Base-by-base conservation (phyloP, 2,113 vertebrate species). In the Myrmophylax atrothorax region DNA sequence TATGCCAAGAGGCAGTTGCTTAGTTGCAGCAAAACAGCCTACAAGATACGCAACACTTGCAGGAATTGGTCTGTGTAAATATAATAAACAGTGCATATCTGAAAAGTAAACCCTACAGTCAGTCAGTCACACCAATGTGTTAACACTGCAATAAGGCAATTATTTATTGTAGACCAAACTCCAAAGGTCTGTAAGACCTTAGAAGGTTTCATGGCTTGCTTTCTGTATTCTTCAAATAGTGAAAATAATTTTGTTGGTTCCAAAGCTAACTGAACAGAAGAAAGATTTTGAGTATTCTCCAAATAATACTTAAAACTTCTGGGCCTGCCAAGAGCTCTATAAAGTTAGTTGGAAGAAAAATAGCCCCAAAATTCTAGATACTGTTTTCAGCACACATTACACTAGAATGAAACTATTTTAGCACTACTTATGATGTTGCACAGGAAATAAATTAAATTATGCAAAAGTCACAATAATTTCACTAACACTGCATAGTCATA, bases 361-460 rank as follows among this genome's bases (percentile, higher is more conserved):
- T 24, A 31, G 0, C 0, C 2, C 4, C 11, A 22, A 24, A 68
- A 59, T 3, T 47, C 56, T 58, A 58, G 25, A 16, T 64, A 68
- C 1, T 44, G 40, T 40, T 58, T 64, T 55, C 33, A 75, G 47
- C 33, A 72, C 47, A 56, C 19, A 14, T 64, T 75, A 64, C n/a
- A 60, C 5, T 44, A 84, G 18, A 89, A 72, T 35, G 25, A 33
- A 73, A 38, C 52, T 79, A 19, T 49, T 80, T 69, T 67, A 73
- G 25, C 20, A 26, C 16, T 53, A 22, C 26, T 6, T 63, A 26
- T 37, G 67, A 49, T 17, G 4, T 37, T 72, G 52, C 33, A 81
- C 9, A 77, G 89, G 10, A 74, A 78, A 91, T 24, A 59, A 47
- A 82, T 78, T 81, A 7, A 28, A 9, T 46, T 23, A 9, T 18